Evolutionary conservation across 2,888 invertebrate species (phyloP).

Genomic region (Himalopsyche anomala): DNA sequence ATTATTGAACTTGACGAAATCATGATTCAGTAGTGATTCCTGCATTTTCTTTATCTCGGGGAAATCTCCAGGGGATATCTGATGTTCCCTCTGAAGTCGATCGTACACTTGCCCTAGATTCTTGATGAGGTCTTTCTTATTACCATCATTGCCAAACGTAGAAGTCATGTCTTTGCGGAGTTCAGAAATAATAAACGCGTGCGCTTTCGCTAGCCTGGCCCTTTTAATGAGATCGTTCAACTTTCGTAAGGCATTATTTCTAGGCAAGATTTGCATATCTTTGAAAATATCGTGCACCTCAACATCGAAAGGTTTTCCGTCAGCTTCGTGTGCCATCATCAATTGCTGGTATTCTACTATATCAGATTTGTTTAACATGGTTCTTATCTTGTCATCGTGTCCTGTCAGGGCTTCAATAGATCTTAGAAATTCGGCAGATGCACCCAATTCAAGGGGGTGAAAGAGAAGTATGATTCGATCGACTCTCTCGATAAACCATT

Average conservation of each 20-base stretch:
- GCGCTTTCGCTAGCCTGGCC: conserved; percentile 97
- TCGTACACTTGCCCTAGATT: conserved; percentile 93
- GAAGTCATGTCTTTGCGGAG: conserved; percentile 97
- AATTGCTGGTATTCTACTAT: conserved; percentile 99
- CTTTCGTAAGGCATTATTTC: conserved; percentile 97
- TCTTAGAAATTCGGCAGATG: conserved; percentile 98
- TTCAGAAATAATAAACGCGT: conserved; percentile 97
- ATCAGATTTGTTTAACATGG: conserved; percentile 99
- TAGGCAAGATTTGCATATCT: conserved; percentile 95
- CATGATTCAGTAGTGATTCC: conserved; percentile 88
- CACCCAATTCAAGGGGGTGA: conserved; percentile 99
- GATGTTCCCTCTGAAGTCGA: conserved; percentile 93
- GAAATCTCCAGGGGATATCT: conserved; percentile 98
- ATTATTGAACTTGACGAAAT: conserved; percentile 96
- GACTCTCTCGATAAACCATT: conserved; percentile 99
- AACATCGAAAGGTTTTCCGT: conserved; percentile 94
- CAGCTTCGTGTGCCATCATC: conserved; percentile 99
- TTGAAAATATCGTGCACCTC: conserved; percentile 96
- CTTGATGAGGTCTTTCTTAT: conserved; percentile 98
- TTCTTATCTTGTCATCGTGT: conserved; percentile 98
- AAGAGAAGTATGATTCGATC: conserved; percentile 98
- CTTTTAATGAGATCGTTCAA: conserved; percentile 98
- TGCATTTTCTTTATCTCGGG: conserved; percentile 99
- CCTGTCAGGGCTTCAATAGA: conserved; percentile 97
- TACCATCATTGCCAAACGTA: conserved; percentile 96